Base-by-base conservation (phyloP, 2,113 vertebrate species). In the Cisticola juncidis region DNA sequence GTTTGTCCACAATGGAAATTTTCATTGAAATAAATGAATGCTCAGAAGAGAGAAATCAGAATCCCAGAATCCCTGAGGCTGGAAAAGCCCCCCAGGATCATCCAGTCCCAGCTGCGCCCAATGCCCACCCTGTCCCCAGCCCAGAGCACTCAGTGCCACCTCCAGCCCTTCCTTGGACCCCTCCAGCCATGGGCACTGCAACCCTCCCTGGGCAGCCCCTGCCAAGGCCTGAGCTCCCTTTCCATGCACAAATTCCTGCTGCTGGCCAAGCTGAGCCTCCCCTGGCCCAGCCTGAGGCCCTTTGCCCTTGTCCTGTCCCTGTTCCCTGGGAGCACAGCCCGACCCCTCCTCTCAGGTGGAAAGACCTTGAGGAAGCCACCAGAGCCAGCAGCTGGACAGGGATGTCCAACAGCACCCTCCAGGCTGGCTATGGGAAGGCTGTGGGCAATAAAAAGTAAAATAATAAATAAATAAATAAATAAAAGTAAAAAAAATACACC, bases 81-180 rank as follows among this genome's bases (percentile, higher is more conserved):
- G 47, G 78, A 47, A 68, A 82, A 82, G 0, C 5, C 16, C 53
- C 33, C 2, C 58, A 2, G 1, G 50, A 1, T 1, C 74, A 40
- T 0, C 0, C 0, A 56, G n/a, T 4, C 35, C 13, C 0, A 6
- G 9, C 68, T 33, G 66, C 57, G 57, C 57, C 73, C 14, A 0
- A 22, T 72, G 5, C 9, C 76, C 66, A 26, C 35, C 35, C 7
- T 64, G 66, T 72, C 21, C 40, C 74, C 65, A 87, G 65, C 56
- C 48, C 74, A 62, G 65, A 80, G 85, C 85, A 1, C 76, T 64
- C 1, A 88, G 58, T 65, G 86, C 76, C 76, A 50, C 50, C 4
- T 31, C 66, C 86, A 88, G 66, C 3, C 58, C 35, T 65, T 8
- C 58, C 76, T 15, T 2, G 76, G 7, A 10, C 58, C 50, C 76